Percentiles rank a stretch among this genome's conserved stretches.
Conservation (phyloP, 2,888 invertebrate genomes). For the Lottia scabra region DNA sequence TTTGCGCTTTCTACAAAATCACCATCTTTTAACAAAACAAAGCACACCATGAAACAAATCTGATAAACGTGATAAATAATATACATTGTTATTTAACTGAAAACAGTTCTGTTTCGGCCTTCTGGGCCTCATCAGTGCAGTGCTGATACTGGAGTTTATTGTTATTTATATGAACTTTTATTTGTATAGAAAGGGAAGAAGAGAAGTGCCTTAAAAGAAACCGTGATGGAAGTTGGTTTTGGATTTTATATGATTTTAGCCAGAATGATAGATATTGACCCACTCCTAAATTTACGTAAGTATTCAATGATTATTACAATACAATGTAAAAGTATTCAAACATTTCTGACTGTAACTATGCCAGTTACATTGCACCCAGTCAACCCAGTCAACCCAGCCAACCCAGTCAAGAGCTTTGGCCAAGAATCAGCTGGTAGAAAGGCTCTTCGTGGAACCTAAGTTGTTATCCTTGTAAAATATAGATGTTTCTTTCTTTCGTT, state of each 20-base stretch:
- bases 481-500: too few relatives aligned
- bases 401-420: too few relatives aligned
- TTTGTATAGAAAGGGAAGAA: conserved; percentile 53
- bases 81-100: not conserved
- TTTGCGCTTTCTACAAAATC: not conserved
- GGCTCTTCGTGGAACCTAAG: too few relatives aligned
- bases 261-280: conserved; percentile 65
- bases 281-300: conserved; percentile 48
- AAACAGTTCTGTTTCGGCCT: too few relatives aligned
- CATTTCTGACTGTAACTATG: not conserved
- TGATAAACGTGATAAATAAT: too few relatives aligned
- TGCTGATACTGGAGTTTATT: not conserved
- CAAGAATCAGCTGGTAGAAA: too few relatives aligned
- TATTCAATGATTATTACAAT: conserved; percentile 6
- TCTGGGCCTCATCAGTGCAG: too few relatives aligned
- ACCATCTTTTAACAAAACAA: too few relatives aligned
- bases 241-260: conserved; percentile 66
- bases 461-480: too few relatives aligned
- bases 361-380: not conserved
- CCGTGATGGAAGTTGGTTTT: conserved; percentile 65
- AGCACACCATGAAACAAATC: too few relatives aligned
- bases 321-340: not conserved
- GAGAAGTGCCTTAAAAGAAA: conserved; percentile 53
- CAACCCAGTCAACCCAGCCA: too few relatives aligned
- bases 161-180: not conserved